Evolutionary conservation across 2,888 invertebrate species (phyloP), one percentile per base, ranked within the genome.

Genomic region (Nymphalis polychloros): DNA sequence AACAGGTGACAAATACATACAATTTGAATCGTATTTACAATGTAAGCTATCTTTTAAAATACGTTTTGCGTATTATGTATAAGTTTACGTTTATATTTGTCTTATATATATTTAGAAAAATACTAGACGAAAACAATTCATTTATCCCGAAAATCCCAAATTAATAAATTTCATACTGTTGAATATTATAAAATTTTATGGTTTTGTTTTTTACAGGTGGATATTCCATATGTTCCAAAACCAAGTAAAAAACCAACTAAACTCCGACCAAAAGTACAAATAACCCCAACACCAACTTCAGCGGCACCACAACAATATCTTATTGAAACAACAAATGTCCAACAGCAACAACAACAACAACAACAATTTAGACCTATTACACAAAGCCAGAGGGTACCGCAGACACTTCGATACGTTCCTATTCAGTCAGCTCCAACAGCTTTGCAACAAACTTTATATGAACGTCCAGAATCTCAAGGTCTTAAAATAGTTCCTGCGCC

Each of bases 281-380:
- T 83, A 6, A 68, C 74, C 49, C 81, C 84, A 35, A 81, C 87
- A 19, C 88, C 86, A 71, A 73, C 86, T 1, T 77, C 88, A 16
- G 73, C 84, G 13, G 89, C 90, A 35, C 93, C 93, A 46, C 92
- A 93, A 67, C 93, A 93, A 73, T 93, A 93, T 72, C 76, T 93
- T 27, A 93, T 93, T 27, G 93, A 93, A 77, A 93, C 93, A 0
- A 93, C 93, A 0, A 92, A 92, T 66, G 84, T 92, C 1, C 90
- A 90, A 71, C 86, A 85, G 68, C 88, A 86, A 70, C 84, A 76
- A 31, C 79, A 79, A 70, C 78, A 75, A 19, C 47, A 55, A 55
- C 81, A 80, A 69, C 74, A 82, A 63, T 87, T 85, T 70, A 84
- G 81, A 2, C 81, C 82, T 4, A 78, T 81, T 23, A 79, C 79